Evolutionary conservation across 2,113 vertebrate species (phyloP).

Genomic region (Stigmatopora argus): DNA sequence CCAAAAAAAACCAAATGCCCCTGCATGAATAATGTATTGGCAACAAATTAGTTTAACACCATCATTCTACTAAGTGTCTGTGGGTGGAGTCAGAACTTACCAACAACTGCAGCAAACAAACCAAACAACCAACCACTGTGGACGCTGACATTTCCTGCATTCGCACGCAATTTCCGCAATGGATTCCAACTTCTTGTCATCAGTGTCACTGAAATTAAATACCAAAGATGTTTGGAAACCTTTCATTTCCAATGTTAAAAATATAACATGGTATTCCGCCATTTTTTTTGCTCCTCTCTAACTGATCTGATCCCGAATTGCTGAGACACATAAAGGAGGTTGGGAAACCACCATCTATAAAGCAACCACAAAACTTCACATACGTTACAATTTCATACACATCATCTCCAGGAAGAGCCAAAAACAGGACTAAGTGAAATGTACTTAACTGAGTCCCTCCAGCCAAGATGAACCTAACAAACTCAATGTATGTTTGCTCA

Average conservation of each 20-base stretch:
- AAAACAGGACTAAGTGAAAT: not conserved
- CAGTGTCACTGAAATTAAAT: conserved; percentile 6
- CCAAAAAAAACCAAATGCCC: not conserved
- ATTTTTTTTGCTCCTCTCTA: conserved; percentile 2
- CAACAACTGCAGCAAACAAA: not conserved
- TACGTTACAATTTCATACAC: not conserved
- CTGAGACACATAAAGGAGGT: not conserved
- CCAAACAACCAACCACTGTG: not conserved
- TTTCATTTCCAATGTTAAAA: not conserved
- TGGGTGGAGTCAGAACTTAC: not conserved
- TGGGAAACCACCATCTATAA: not conserved
- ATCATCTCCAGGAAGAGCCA: not conserved
- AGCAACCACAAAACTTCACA: conserved; percentile 2
- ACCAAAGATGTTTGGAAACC: not conserved
- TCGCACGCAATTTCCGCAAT: not conserved
- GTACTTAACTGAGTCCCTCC: not conserved
- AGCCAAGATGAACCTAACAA: too few species aligned
- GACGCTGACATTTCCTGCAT: conserved; percentile 3
- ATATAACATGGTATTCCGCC: not conserved
- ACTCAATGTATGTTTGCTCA: too few species aligned
- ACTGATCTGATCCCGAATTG: not conserved
- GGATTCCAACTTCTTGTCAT: not conserved
- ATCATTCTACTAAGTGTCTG: not conserved
- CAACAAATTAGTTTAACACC: not conserved
- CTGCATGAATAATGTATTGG: conserved; percentile 1